These are phyloP conservation scores for Hydrozoanthus gracilis DNA, from an alignment of 92 coral and sea anemone species.

Conservation along the genomic window DNA sequence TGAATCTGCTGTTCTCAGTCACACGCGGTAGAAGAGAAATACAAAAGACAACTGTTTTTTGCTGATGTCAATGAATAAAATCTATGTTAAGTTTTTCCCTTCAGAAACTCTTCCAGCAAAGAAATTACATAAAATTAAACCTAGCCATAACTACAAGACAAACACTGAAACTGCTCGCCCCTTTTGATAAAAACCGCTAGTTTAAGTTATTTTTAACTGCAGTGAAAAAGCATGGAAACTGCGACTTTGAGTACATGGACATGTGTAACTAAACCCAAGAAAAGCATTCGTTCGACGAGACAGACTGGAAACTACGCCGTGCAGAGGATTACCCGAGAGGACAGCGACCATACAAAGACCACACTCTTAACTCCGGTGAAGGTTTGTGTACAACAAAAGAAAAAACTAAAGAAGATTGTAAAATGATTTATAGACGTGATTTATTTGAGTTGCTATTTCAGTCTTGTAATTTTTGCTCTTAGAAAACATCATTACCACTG, in stretches of 20 bases:
- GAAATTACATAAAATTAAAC: neutral
- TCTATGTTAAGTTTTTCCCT: too few relatives aligned
- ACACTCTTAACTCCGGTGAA: neutral
- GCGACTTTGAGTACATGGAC: constrained; percentile 39
- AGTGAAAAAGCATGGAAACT: neutral
- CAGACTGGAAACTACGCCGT: constrained; percentile 1
- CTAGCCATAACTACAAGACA: neutral
- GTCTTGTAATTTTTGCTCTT: too few relatives aligned
- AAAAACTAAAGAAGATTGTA: too few relatives aligned
- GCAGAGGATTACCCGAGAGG: neutral
- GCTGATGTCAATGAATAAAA: too few relatives aligned
- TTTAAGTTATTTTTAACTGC: neutral
- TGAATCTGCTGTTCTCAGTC: too few relatives aligned
- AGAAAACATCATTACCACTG: too few relatives aligned
- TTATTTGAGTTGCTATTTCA: too few relatives aligned
- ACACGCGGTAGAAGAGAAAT: too few relatives aligned
- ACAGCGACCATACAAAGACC: neutral
- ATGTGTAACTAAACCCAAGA: constrained; percentile 41
- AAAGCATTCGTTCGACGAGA: neutral
- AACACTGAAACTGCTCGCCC: neutral
- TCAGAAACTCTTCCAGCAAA: too few relatives aligned
- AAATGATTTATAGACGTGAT: too few relatives aligned
- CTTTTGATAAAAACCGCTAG: neutral
- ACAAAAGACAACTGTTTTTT: too few relatives aligned
- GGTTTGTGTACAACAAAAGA: neutral